Conservation (phyloP, 1,140 invertebrate species). For the Thaumatotibia leucotreta region DNA sequence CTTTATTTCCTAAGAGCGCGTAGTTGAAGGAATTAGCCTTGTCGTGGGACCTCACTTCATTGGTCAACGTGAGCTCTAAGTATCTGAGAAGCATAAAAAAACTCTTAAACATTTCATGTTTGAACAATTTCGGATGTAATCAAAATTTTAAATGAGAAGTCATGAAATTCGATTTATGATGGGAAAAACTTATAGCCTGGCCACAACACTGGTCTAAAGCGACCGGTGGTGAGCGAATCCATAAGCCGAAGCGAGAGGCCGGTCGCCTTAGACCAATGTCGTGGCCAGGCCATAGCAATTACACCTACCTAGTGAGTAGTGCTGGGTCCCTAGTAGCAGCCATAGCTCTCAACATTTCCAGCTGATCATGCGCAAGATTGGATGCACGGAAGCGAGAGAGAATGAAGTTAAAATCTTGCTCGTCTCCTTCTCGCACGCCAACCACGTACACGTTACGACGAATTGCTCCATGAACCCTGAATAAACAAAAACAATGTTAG, state of each 20-base stretch:
- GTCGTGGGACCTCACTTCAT: conserved; percentile 56
- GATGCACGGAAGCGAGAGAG: conserved; percentile 69
- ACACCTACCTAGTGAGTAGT: conserved; percentile 45
- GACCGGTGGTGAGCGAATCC: too few species aligned
- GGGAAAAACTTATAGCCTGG: too few species aligned
- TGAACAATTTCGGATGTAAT: too few species aligned
- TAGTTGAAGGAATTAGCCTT: conserved; percentile 61
- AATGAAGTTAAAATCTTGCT: conserved; percentile 77
- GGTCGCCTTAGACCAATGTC: too few species aligned
- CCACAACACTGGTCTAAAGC: too few species aligned
- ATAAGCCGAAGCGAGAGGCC: too few species aligned
- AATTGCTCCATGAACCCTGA: conserved; percentile 49
- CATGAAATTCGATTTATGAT: too few species aligned
- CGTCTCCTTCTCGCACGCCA: conserved; percentile 71
- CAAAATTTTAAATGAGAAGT: too few species aligned
- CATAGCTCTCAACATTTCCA: conserved; percentile 77
- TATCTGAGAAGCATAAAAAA: too few species aligned
- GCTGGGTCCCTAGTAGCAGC: conserved; percentile 68
- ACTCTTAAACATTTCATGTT: too few species aligned
- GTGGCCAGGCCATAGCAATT: too few species aligned
- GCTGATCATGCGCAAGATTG: conserved; percentile 77
- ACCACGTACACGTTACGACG: conserved; percentile 76
- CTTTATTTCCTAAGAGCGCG: conserved; percentile 51
- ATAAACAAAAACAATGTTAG: background rate
- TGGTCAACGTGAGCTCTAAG: conserved; percentile 49